Base-by-base conservation (phyloP, 1,140 invertebrate genomes). In the Riptortus pedestris region DNA sequence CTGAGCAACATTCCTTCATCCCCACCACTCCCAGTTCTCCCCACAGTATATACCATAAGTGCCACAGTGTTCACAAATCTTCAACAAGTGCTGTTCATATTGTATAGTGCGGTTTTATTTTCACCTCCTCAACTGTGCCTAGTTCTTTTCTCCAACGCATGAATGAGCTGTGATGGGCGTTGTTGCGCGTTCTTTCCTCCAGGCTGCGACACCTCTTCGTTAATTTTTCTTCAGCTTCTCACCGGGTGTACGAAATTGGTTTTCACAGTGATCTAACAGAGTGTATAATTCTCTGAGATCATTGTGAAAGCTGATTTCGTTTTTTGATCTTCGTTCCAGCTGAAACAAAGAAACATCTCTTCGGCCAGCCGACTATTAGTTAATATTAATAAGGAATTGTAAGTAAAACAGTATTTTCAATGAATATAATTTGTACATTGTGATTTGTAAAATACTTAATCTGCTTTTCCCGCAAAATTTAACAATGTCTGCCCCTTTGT, bases 251-350 rank as follows among this genome's bases (percentile, higher is more conserved):
- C 62, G 60, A 63, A 64, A 63, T 47, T 63, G 62, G 65, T 60
- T 66, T 66, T 66, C 62, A 59, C 65, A 66, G 65, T 63, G 65
- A 60, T 66, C 65, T 66, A 57, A 52, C 65, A 63, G 65, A 66
- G 48, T 64, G 61, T 60, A 24, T 64, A 1, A 61, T 20, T 45
- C 18, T 64, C 62, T 66, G 61, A 66, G 65, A 66, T 64, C 61
- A 64, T 63, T 66, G 65, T 61, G 65, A 66, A 66, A 66, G 65
- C 62, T 66, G 65, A 66, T 66, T 64, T 66, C 62, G 61, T 66
- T 57, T 27, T 28, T 26, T 63, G 24, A 14, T 55, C 24, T 3
- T 24, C 51, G 16, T 47, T 47, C 14, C n/a, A n/a, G n/a, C n/a
- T n/a, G n/a, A n/a, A n/a, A n/a, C n/a, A n/a, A n/a, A n/a, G n/a